These are phyloP conservation scores for Brachyhypopomus gauderio DNA, from an alignment of 2,113 vertebrate genomes.

Conservation along the genomic window DNA sequence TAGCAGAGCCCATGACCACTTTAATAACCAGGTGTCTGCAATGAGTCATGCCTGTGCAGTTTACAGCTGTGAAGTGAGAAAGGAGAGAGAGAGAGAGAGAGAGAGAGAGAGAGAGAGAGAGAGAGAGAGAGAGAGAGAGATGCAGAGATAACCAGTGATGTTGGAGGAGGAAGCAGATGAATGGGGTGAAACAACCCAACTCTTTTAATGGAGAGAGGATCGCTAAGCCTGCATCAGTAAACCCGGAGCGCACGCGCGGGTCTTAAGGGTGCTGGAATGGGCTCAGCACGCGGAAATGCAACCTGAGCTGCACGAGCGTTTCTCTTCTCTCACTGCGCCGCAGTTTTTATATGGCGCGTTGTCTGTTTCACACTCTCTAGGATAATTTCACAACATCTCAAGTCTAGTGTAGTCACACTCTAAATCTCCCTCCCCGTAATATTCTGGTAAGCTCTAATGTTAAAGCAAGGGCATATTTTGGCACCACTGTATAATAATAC, in stretches of 20 bases:
- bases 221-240: neutral
- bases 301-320: neutral
- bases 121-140: neutral
- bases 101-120: too few species aligned
- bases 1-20: neutral
- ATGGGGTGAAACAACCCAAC: neutral
- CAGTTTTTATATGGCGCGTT: neutral
- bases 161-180: neutral
- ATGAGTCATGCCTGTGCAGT: slow-evolving; percentile 1
- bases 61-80: slow-evolving; percentile 1
- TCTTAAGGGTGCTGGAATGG: too few species aligned
- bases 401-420: neutral
- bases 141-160: neutral
- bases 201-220: neutral
- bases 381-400: neutral
- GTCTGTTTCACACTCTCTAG: neutral
- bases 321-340: neutral
- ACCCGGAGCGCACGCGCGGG: neutral
- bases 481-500: too few species aligned
- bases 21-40: neutral
- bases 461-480: neutral
- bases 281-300: too few species aligned
- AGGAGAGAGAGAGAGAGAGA: neutral
- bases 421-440: neutral
- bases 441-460: neutral